phyloP scores from a whole-genome alignment of 2,888 invertebrate species.

The Orchesellides sinensis region DNA sequence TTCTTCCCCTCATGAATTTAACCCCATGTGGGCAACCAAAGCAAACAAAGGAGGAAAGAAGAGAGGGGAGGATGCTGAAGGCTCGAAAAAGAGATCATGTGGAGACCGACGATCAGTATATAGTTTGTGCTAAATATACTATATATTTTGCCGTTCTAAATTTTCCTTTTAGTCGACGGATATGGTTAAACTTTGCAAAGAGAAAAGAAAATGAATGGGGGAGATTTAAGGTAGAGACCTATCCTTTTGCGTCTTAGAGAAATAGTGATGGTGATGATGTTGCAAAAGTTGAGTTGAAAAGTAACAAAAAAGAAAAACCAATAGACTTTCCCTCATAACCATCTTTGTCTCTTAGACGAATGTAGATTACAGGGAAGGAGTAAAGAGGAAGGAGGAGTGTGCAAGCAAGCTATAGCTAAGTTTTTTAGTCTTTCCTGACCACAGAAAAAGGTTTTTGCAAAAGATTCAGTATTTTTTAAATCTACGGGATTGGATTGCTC shows the following conservation, averaged over 20 bases:
- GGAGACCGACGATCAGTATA: constrained; percentile 22
- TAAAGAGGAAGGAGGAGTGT: background rate
- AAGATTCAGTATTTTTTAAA: constrained; percentile 14
- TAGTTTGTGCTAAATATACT: constrained; percentile 11
- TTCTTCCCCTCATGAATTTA: constrained; percentile 59
- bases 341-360: constrained; percentile 30
- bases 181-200: constrained; percentile 48
- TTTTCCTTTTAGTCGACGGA: constrained; percentile 51
- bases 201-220: constrained; percentile 40
- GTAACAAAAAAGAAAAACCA: constrained; percentile 42
- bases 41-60: constrained; percentile 41
- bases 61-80: constrained; percentile 11
- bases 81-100: constrained; percentile 29
- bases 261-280: constrained; percentile 31
- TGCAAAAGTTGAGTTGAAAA: constrained; percentile 19
- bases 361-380: constrained; percentile 19
- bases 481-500: background rate
- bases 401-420: constrained; percentile 21
- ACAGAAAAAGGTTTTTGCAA: background rate
- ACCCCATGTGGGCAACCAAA: constrained; percentile 55
- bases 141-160: constrained; percentile 43
- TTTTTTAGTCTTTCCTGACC: constrained; percentile 35
- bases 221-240: constrained; percentile 49
- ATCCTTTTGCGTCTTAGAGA: constrained; percentile 25
- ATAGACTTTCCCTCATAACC: constrained; percentile 47